Evolutionary conservation across 1,140 invertebrate species (phyloP), one percentile per base, ranked within the genome.

Genomic region (Apis cerana): DNA sequence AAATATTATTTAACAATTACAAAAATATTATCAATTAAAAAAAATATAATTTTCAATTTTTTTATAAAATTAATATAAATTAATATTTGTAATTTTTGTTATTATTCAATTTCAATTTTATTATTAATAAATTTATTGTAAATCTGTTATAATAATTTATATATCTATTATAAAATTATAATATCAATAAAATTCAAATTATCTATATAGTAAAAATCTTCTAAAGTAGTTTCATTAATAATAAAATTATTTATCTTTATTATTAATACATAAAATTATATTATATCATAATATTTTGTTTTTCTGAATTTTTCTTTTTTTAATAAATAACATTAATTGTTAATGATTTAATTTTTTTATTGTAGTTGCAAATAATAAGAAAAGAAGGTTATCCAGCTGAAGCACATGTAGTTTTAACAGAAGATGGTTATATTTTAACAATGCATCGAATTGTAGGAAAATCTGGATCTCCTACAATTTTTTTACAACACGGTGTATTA

Each of bases 391-490:
- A 97, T 91, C 93, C 94, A 0, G 94, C 95, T 0, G 96, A 97
- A 92, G 94, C 95, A 1, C 96, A 97, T 88, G 93, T 94, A 0
- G 93, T 97, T 0, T 88, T 94, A 21, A 97, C 97, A 0, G 92
- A 96, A 61, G 97, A 98, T 90, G 97, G 96, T 21, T 97, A 97
- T 90, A 93, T 97, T 23, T 90, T 97, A 8, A 96, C 95, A 0
- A 70, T 97, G 48, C 97, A 97, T 87, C 94, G 97, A 64, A 97
- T 98, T 85, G 96, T 96, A 3, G 89, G 93, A 92, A 59, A 93
- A 91, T 75, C 87, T 5, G 52, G 67, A 23, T 87, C 91, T 19
- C 74, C 89, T 9, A 92, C 95, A 0, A 93, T 96, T 10, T 94
- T 95, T 68, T 75, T 97, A 7, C 96, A 97, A 91, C 97, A 97